These are phyloP conservation scores for Dorcus hopei DNA, from an alignment of 2,888 invertebrate genomes.

Conservation along the genomic window DNA sequence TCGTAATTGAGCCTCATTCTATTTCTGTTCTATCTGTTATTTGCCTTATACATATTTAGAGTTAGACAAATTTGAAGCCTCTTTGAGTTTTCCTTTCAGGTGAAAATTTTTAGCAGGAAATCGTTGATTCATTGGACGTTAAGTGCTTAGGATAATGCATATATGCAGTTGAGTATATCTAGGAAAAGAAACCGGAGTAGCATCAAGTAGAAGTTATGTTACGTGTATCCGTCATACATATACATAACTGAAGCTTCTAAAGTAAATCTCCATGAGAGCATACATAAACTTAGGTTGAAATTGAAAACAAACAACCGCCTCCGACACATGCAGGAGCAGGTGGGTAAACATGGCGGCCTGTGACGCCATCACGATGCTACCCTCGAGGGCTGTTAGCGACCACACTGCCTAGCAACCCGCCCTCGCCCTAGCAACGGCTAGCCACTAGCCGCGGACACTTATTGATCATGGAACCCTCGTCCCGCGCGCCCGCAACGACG, in stretches of 20 bases:
- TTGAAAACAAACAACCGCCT: conserved; percentile 47
- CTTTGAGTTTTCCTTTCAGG: too few relatives aligned
- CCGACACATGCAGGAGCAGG: conserved; percentile 44
- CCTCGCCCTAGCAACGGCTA: conserved; percentile 54
- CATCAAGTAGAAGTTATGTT: neutral
- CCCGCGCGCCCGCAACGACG: conserved; percentile 10
- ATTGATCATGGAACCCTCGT: conserved; percentile 45
- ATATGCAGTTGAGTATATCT: too few relatives aligned
- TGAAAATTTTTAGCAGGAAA: too few relatives aligned
- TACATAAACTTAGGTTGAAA: conserved; percentile 41
- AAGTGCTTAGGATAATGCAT: too few relatives aligned
- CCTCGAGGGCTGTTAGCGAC: conserved; percentile 54
- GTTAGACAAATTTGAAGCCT: too few relatives aligned
- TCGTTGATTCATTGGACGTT: too few relatives aligned
- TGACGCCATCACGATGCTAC: conserved; percentile 51
- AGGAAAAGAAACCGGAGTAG: neutral
- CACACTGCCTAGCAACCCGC: conserved; percentile 54
- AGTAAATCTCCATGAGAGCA: conserved; percentile 38
- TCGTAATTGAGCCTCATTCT: too few relatives aligned
- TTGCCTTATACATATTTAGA: too few relatives aligned
- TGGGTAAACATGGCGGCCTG: conserved; percentile 51
- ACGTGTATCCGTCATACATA: conserved; percentile 17
- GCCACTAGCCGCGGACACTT: conserved; percentile 55
- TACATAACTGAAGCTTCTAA: conserved; percentile 16
- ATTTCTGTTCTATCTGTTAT: too few relatives aligned